These are phyloP conservation scores for Prolemur simus DNA, from an alignment of 2,113 vertebrate species.

Conservation along the genomic window DNA sequence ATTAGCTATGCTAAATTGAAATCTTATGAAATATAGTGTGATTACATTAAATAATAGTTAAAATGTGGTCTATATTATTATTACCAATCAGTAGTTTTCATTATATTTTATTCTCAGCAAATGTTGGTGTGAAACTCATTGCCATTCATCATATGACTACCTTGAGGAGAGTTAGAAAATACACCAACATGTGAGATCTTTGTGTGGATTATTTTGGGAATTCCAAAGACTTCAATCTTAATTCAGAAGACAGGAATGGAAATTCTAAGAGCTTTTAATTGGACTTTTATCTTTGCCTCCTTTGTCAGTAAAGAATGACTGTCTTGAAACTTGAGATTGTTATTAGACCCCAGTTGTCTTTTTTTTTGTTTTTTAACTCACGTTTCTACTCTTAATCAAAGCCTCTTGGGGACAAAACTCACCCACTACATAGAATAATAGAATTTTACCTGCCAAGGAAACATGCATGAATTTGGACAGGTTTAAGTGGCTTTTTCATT, in stretches of 20 bases:
- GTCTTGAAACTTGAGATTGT: background rate
- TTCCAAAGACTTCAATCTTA: background rate
- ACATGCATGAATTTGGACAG: background rate
- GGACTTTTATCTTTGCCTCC: background rate
- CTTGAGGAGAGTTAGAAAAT: constrained; percentile 46
- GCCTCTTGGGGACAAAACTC: background rate
- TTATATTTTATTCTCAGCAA: constrained; percentile 76
- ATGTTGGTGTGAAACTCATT: constrained; percentile 74
- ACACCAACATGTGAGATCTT: background rate
- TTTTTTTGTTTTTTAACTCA: background rate
- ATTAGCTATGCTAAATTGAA: constrained; percentile 64
- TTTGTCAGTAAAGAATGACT: background rate
- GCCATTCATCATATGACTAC: constrained; percentile 65
- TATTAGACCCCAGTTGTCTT: background rate
- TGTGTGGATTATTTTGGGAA: background rate
- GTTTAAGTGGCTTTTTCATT: background rate
- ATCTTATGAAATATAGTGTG: constrained; percentile 55
- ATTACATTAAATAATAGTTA: constrained; percentile 68
- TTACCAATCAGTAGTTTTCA: constrained; percentile 64
- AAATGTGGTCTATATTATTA: constrained; percentile 53
- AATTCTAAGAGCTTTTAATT: background rate
- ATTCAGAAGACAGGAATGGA: background rate
- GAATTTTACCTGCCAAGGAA: background rate
- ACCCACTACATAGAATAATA: background rate
- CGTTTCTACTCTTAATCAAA: background rate